phyloP scores from a whole-genome alignment of 2,888 invertebrate species.

The Acronicta psi region DNA sequence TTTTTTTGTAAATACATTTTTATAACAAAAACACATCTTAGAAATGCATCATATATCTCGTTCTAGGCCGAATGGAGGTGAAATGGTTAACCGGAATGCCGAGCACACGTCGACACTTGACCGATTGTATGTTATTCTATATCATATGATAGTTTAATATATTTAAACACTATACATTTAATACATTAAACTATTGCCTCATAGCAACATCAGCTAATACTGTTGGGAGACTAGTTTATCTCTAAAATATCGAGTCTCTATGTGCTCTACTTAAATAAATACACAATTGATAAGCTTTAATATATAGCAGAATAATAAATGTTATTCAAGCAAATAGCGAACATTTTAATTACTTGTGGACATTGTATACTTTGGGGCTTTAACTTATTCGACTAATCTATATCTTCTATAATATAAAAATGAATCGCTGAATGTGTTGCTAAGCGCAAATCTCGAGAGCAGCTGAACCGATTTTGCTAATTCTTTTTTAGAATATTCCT shows the following conservation, averaged over 20 bases:
- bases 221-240: conserved; percentile 38
- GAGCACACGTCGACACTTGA: conserved; percentile 87
- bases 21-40: too few relatives aligned
- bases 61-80: conserved; percentile 88
- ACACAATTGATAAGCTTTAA: conserved; percentile 8
- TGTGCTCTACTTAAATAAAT: conserved; percentile 17
- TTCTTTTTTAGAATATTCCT: too few relatives aligned
- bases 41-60: conserved; percentile 77
- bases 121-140: conserved; percentile 85
- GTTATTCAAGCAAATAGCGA: conserved; percentile 2
- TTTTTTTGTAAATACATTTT: too few relatives aligned
- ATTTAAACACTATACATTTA: conserved; percentile 50
- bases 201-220: conserved; percentile 39
- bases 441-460: too few relatives aligned
- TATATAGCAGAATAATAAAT: not conserved
- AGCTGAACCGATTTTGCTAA: too few relatives aligned
- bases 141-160: conserved; percentile 61
- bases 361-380: too few relatives aligned
- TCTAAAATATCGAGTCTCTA: conserved; percentile 34
- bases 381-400: too few relatives aligned
- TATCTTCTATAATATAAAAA: too few relatives aligned
- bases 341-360: too few relatives aligned
- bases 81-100: conserved; percentile 87
- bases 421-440: too few relatives aligned
- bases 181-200: conserved; percentile 34